Conservation (phyloP, 2,888 invertebrate species). For the Prostheceraeus crozeri region DNA sequence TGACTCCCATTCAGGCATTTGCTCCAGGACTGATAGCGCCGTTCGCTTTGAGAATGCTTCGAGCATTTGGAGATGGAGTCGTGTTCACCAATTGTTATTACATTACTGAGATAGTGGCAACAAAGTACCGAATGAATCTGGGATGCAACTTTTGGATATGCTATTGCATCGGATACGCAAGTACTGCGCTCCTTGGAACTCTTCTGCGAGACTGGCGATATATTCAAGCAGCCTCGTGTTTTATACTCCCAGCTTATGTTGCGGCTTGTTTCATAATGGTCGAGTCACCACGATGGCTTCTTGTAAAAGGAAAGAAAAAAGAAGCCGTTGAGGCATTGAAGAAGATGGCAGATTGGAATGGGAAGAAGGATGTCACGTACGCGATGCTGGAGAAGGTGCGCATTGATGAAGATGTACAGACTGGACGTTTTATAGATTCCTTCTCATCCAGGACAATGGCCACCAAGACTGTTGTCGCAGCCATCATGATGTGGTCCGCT, state of each 20-base stretch:
- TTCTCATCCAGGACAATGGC: constrained; percentile 23
- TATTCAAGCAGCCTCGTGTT: not conserved
- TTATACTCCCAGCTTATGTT: constrained; percentile 30
- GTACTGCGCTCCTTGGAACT: constrained; percentile 18
- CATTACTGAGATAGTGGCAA: constrained; percentile 14
- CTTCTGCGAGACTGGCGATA: constrained; percentile 16
- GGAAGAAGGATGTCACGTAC: too few species aligned
- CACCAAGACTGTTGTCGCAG: not conserved
- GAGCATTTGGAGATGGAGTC: not conserved
- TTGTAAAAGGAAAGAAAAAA: not conserved
- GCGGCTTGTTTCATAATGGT: constrained; percentile 18
- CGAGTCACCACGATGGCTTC: constrained; percentile 36
- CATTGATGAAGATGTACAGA: constrained; percentile 16
- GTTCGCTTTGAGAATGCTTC: constrained; percentile 10
- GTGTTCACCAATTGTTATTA: constrained; percentile 3
- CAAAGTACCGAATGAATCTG: constrained; percentile 15
- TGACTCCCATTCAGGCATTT: not conserved
- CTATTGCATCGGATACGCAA: constrained; percentile 32
- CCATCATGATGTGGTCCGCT: constrained; percentile 19
- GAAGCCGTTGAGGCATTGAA: constrained; percentile 18
- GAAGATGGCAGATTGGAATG: constrained; percentile 11
- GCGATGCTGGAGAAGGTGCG: too few species aligned
- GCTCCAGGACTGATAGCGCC: constrained; percentile 1
- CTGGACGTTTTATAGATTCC: constrained; percentile 21
- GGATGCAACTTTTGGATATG: constrained; percentile 27